Percentiles rank a stretch among this genome's conserved stretches.
phyloP scores from a whole-genome alignment of 2,113 vertebrate species.

The Semnornis frantzii region DNA sequence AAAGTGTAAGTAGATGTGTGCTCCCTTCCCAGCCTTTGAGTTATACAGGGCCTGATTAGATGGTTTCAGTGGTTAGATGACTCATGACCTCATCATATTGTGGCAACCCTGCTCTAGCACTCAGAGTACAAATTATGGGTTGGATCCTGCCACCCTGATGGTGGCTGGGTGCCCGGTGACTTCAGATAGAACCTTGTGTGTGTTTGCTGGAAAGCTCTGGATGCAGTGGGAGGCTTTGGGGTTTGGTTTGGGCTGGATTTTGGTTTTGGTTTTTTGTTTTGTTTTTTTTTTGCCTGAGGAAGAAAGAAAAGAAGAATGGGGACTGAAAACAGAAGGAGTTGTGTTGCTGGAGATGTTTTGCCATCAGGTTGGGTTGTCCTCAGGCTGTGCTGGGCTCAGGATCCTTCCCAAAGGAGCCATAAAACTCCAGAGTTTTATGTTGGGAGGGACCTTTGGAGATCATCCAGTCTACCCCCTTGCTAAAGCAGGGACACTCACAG shows the following conservation, averaged over 20 bases:
- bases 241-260: background rate
- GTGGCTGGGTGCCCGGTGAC: background rate
- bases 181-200: background rate
- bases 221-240: background rate
- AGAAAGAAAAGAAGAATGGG: background rate
- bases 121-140: background rate
- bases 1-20: background rate
- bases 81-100: background rate
- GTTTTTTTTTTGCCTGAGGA: background rate
- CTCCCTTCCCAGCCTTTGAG: background rate
- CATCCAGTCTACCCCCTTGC: no score
- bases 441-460: no score
- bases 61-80: background rate
- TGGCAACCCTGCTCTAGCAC: background rate
- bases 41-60: background rate
- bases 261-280: no score
- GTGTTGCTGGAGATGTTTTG: background rate
- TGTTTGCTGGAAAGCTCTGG: background rate
- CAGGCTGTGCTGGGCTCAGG: background rate
- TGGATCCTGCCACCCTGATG: background rate
- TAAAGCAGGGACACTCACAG: no score
- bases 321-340: background rate
- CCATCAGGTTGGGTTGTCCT: no score
- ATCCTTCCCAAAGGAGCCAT: background rate
- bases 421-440: no score